Evolutionary conservation across 2,888 invertebrate species (phyloP).

Genomic region (Bellardia bayeri): DNA sequence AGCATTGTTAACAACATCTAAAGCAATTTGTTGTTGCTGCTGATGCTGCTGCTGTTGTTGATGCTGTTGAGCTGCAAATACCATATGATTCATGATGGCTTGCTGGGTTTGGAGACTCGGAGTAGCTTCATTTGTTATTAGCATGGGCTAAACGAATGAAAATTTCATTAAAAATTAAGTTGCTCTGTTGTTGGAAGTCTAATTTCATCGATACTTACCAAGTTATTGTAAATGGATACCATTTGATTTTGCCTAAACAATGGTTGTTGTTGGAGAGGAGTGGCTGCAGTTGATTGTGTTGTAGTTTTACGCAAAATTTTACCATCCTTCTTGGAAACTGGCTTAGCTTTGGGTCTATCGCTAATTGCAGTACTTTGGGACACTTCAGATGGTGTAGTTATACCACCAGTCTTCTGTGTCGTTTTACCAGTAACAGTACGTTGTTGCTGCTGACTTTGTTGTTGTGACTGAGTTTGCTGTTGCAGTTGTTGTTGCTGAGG

Average conservation of each 20-base stretch:
- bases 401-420: conserved; percentile 73
- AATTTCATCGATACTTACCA: conserved; percentile 79
- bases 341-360: conserved; percentile 93
- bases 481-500: conserved; percentile 65
- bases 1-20: conserved; percentile 76
- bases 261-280: conserved; percentile 82
- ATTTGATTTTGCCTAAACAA: conserved; percentile 83
- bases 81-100: conserved; percentile 77
- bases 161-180: not conserved
- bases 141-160: conserved; percentile 76
- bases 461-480: conserved; percentile 69
- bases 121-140: conserved; percentile 77
- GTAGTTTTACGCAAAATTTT: conserved; percentile 88
- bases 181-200: not conserved
- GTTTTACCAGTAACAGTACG: conserved; percentile 77
- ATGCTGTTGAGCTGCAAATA: conserved; percentile 79
- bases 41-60: conserved; percentile 77
- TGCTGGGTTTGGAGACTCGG: conserved; percentile 77
- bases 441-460: conserved; percentile 73
- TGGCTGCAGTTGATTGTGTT: conserved; percentile 82
- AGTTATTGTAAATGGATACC: conserved; percentile 84
- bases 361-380: conserved; percentile 90
- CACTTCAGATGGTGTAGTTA: conserved; percentile 84
- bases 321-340: conserved; percentile 91
- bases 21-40: conserved; percentile 77